phyloP scores from a whole-genome alignment of 2,797 vertebrate species.

The Scolopax rusticola region DNA sequence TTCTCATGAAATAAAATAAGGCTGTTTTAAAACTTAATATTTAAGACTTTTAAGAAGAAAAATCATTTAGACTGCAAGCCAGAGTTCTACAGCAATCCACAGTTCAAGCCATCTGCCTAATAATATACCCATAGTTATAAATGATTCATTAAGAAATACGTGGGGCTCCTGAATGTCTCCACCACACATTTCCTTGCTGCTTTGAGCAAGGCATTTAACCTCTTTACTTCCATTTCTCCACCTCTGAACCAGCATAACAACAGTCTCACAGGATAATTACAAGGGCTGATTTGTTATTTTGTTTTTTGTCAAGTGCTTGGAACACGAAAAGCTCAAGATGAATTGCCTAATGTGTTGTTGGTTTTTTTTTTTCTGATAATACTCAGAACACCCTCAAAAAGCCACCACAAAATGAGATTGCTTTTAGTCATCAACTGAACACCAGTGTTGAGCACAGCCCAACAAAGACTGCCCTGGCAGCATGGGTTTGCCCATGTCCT shows the following conservation, averaged over 20 bases:
- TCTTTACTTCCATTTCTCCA: constrained; percentile 37
- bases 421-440: neutral
- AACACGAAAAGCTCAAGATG: neutral
- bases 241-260: constrained; percentile 18
- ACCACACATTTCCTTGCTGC: constrained; percentile 50
- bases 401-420: neutral
- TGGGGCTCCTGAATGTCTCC: constrained; percentile 61
- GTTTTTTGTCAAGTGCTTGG: neutral
- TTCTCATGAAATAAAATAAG: neutral
- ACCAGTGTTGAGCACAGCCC: neutral
- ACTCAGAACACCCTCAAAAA: neutral
- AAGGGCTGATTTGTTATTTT: neutral
- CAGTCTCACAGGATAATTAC: constrained; percentile 8
- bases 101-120: constrained; percentile 37
- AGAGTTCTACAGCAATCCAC: constrained; percentile 22
- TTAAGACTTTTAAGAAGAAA: constrained; percentile 11
- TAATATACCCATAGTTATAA: constrained; percentile 40
- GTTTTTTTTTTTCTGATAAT: neutral
- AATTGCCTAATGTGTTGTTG: neutral
- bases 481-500: neutral
- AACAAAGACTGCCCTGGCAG: neutral
- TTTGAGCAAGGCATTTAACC: constrained; percentile 35
- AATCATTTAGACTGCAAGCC: neutral
- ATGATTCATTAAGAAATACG: constrained; percentile 49
- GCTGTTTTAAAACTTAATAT: neutral